phyloP scores from a whole-genome alignment of 2,797 vertebrate species.

The Scomberomorus guttatus region DNA sequence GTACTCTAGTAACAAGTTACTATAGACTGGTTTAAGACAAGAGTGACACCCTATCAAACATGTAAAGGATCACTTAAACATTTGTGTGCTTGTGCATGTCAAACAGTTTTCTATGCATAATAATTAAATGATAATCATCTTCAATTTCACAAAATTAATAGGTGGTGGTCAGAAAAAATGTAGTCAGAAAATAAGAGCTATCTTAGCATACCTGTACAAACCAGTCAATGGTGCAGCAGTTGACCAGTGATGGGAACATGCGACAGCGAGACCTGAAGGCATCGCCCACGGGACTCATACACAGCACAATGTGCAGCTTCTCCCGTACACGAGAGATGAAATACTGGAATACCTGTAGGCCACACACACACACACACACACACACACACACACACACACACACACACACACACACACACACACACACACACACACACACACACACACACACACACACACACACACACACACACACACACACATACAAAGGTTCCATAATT shows the following conservation, averaged over 20 bases:
- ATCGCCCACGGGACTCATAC: constrained; percentile 91
- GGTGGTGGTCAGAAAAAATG: no score
- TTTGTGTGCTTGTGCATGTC: not conserved
- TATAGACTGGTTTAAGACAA: not conserved
- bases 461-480: no score
- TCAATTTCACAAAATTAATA: not conserved
- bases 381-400: not conserved
- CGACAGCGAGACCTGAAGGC: constrained; percentile 90
- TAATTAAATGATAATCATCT: not conserved
- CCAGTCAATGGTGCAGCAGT: constrained; percentile 92
- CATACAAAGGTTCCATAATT: not conserved
- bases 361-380: constrained; percentile 18
- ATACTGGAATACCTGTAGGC: constrained; percentile 87
- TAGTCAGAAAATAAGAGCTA: not conserved
- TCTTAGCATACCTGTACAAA: constrained; percentile 87
- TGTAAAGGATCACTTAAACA: not conserved
- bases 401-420: not conserved
- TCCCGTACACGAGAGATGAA: constrained; percentile 89
- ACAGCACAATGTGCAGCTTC: constrained; percentile 91
- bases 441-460: constrained; percentile 6
- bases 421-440: not conserved
- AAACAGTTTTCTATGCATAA: not conserved
- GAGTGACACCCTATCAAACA: not conserved
- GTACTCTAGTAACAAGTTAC: no score
- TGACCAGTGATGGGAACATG: constrained; percentile 93